These are phyloP conservation scores for Symphodus melops DNA, from an alignment of 2,113 vertebrate genomes.

Conservation along the genomic window DNA sequence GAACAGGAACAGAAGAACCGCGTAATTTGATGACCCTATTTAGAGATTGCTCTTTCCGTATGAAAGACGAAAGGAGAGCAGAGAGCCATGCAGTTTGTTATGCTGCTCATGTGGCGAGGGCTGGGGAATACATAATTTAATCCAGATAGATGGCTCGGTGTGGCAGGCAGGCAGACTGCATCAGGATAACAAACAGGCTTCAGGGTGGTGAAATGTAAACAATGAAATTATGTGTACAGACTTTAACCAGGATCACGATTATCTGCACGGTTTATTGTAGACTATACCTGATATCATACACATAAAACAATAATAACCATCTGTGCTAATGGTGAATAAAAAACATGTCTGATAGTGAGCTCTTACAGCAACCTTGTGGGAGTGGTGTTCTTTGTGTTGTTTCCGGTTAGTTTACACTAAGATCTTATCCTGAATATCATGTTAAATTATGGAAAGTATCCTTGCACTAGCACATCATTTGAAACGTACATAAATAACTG, in stretches of 20 bases:
- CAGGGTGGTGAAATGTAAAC: conserved; percentile 49
- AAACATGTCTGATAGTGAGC: conserved; percentile 1
- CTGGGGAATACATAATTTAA: conserved; percentile 76
- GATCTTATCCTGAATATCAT: not conserved
- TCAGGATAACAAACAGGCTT: conserved; percentile 45
- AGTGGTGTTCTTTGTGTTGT: conserved; percentile 60
- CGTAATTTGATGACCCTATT: conserved; percentile 13
- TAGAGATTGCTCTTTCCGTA: conserved; percentile 24
- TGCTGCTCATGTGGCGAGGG: conserved; percentile 65
- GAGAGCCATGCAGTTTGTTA: conserved; percentile 60
- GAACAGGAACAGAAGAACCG: not conserved
- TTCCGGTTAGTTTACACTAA: conserved; percentile 53
- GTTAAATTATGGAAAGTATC: not conserved
- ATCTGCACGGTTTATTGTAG: conserved; percentile 11
- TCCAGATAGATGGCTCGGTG: conserved; percentile 71
- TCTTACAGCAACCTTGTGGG: conserved; percentile 28
- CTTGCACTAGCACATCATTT: not conserved
- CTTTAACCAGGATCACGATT: conserved; percentile 23
- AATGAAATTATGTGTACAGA: conserved; percentile 23
- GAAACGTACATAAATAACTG: not conserved
- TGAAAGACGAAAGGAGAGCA: conserved; percentile 54
- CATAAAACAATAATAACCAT: conserved; percentile 8
- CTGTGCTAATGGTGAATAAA: not conserved
- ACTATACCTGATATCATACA: not conserved
- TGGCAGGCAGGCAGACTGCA: conserved; percentile 47